Evolutionary conservation across 1,140 invertebrate species (phyloP).

Genomic region (Polypedilum vanderplanki): DNA sequence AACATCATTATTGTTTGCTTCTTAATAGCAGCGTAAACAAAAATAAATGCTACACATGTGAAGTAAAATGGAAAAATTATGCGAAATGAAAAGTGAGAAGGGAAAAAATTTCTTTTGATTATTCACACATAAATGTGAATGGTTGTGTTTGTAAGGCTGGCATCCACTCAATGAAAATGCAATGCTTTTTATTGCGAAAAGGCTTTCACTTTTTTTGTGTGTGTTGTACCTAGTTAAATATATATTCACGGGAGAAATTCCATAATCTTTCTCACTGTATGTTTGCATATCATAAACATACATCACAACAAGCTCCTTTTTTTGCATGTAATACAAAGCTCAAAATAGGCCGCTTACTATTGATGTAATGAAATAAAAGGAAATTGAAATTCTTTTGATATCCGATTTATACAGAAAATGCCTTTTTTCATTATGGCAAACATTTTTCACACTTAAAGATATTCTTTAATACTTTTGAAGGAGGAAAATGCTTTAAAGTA

Average conservation of each 20-base stretch:
- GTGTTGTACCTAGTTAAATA: background rate
- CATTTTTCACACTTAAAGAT: too few relatives aligned
- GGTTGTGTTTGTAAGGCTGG: background rate
- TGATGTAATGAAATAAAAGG: too few relatives aligned
- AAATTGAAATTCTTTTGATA: too few relatives aligned
- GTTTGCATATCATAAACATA: too few relatives aligned
- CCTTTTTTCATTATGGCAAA: too few relatives aligned
- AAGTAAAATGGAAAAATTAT: background rate
- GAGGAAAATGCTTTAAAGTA: too few relatives aligned
- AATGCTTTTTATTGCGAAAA: background rate
- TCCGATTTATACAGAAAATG: too few relatives aligned
- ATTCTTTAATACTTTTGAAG: too few relatives aligned
- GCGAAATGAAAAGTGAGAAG: background rate
- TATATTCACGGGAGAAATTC: background rate
- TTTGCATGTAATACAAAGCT: too few relatives aligned
- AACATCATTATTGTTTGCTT: slow-evolving; percentile 18
- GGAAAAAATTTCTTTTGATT: background rate
- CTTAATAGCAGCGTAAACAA: slow-evolving; percentile 11
- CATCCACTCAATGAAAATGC: background rate
- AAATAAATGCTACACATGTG: slow-evolving; percentile 6
- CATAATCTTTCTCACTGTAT: background rate
- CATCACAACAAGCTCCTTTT: too few relatives aligned
- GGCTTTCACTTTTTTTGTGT: background rate
- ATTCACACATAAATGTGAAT: background rate
- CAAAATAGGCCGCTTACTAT: too few relatives aligned